Base-by-base conservation (phyloP, 1,140 invertebrate genomes). In the Diorhabda carinulata region DNA sequence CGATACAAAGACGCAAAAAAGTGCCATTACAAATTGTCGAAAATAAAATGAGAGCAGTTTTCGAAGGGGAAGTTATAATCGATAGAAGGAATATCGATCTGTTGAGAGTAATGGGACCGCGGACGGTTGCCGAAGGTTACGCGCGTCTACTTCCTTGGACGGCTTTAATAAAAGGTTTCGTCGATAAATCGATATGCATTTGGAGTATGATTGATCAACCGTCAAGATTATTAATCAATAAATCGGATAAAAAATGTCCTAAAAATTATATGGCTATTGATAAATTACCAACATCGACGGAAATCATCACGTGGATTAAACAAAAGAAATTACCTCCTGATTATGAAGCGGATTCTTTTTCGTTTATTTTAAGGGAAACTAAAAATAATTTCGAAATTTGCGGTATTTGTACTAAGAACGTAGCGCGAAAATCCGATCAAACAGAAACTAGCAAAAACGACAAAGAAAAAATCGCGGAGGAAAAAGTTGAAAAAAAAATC, bases 21-120 rank as follows among this genome's bases (percentile, higher is more conserved):
- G 25, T 25, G 25, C 25, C 25, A 25, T 25, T 25, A 25, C 25
- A 25, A 25, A 25, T 25, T 25, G 25, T 25, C 25, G 25, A 25
- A 25, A 25, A 25, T 60, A 62, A 66, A 47, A 56, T 69, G 3
- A 70, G 44, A 44, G 45, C 69, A 57, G 70, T 76, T 58, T 77
- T 77, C 66, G 57, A 72, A 42, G 76, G 76, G 7, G 76, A 78
- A 73, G 74, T 73, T 44, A 68, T 78, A 10, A 60, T 72, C 9
- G 57, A 69, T 10, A 65, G 72, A 61, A 67, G 61, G 5, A 76
- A 78, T 63, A 52, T 64, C 44, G 64, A 70, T 3, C 65, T 71
- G 43, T 64, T 77, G 9, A 70, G 57, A n/a, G 69, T 70, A 64
- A 56, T 76, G 7, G 68, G 70, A 43, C 6, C 67, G 4, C 67